Percentiles rank a stretch among this genome's conserved stretches.
These are phyloP conservation scores for Laupala kohalensis DNA, from an alignment of 1,140 invertebrate species.

Conservation along the genomic window DNA sequence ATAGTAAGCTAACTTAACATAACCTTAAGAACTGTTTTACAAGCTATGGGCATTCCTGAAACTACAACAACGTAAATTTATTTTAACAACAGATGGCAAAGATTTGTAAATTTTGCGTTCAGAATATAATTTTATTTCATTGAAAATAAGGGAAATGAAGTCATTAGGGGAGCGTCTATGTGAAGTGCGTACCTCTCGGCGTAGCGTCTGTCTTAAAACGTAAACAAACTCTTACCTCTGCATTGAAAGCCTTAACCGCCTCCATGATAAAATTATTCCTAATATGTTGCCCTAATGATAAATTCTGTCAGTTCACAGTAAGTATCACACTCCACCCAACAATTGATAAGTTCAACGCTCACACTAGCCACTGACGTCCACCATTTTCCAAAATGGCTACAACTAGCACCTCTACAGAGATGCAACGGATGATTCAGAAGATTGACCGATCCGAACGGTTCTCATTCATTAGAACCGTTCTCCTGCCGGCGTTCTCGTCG, in stretches of 20 bases:
- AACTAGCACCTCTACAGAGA: constrained; percentile 8
- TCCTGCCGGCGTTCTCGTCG: no score
- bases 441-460: no score
- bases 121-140: not conserved
- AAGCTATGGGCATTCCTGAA: no score
- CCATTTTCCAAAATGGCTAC: constrained; percentile 7
- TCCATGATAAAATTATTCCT: constrained; percentile 31
- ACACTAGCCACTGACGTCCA: not conserved
- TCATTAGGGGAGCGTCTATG: constrained; percentile 18
- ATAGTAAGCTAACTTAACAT: not conserved
- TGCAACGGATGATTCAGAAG: not conserved
- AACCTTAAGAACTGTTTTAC: not conserved
- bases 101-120: constrained; percentile 1
- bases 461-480: no score
- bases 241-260: constrained; percentile 52
- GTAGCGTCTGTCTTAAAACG: constrained; percentile 10
- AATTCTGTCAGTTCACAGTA: not conserved
- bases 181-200: constrained; percentile 25
- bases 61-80: constrained; percentile 1
- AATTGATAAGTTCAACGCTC: not conserved
- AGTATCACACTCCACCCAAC: not conserved
- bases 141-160: not conserved
- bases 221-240: constrained; percentile 36
- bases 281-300: not conserved
- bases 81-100: not conserved